Conservation (phyloP, 2,888 invertebrate genomes). For the Apamea sordens region DNA sequence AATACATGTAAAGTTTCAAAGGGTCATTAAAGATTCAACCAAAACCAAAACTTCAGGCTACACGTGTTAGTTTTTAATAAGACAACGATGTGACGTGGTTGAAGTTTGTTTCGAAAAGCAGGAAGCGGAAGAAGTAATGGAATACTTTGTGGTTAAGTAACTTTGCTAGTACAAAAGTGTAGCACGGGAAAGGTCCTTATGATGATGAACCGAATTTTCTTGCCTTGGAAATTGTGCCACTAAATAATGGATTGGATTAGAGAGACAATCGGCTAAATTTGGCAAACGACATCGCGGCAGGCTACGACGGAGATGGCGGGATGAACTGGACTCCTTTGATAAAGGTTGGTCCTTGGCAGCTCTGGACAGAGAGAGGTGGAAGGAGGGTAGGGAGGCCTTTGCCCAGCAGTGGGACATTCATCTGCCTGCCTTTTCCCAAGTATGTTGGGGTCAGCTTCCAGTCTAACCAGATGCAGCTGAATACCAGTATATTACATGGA, state of each 20-base stretch:
- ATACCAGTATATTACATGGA: no score
- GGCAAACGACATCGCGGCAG: no score
- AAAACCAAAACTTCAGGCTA: slow-evolving; percentile 9
- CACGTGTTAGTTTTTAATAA: slow-evolving; percentile 32
- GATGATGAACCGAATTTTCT: neutral
- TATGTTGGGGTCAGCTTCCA: no score
- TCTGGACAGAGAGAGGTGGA: no score
- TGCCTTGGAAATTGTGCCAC: neutral
- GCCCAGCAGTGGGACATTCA: no score
- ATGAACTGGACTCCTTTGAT: no score
- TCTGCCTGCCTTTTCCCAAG: no score
- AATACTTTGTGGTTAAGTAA: slow-evolving; percentile 10
- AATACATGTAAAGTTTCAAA: neutral
- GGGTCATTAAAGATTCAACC: slow-evolving; percentile 4
- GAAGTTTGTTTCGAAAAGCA: slow-evolving; percentile 11
- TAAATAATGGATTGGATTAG: no score
- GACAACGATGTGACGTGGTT: slow-evolving; percentile 2
- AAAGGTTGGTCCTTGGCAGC: no score
- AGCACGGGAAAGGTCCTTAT: neutral
- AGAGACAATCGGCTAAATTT: neutral
- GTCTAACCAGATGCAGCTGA: no score
- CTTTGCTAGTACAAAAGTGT: neutral
- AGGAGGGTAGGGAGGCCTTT: no score
- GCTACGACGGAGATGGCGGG: no score
- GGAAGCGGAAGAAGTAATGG: neutral